These are phyloP conservation scores for Proteles cristata DNA, from an alignment of 2,113 vertebrate genomes.

Conservation along the genomic window DNA sequence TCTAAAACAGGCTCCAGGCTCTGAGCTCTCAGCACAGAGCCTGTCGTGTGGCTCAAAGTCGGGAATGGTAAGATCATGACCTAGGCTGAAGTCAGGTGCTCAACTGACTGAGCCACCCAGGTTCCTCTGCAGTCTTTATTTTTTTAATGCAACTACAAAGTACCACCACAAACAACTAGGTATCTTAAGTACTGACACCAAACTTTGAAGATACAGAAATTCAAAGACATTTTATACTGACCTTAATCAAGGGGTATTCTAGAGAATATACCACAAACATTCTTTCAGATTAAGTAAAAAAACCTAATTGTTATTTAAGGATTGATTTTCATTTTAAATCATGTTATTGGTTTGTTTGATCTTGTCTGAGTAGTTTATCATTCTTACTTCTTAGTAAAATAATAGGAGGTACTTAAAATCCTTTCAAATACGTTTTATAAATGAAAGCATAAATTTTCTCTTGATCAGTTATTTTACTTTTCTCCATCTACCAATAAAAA, in stretches of 20 bases:
- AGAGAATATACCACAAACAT: not conserved
- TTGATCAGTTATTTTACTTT: not conserved
- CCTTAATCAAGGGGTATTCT: not conserved
- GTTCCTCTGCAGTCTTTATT: not conserved
- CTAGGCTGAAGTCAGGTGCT: too few species aligned
- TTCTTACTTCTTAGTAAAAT: slow-evolving; percentile 4
- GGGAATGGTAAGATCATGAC: too few species aligned
- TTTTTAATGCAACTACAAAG: not conserved
- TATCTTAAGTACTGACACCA: slow-evolving; percentile 5
- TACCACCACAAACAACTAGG: not conserved
- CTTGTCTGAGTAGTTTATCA: not conserved
- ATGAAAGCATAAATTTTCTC: not conserved
- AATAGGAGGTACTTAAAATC: not conserved
- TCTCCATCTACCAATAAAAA: not conserved
- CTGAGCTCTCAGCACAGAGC: too few species aligned
- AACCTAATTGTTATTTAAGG: not conserved
- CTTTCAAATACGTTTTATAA: not conserved
- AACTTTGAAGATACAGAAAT: not conserved
- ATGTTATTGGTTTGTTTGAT: not conserved
- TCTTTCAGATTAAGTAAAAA: not conserved
- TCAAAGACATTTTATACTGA: not conserved
- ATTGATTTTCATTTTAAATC: not conserved
- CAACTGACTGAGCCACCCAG: too few species aligned
- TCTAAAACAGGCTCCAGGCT: too few species aligned
- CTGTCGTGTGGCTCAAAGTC: too few species aligned